Percentiles rank a stretch among this genome's conserved stretches.
phyloP scores from a whole-genome alignment of 2,888 invertebrate species.

The Pelosia muscerda region DNA sequence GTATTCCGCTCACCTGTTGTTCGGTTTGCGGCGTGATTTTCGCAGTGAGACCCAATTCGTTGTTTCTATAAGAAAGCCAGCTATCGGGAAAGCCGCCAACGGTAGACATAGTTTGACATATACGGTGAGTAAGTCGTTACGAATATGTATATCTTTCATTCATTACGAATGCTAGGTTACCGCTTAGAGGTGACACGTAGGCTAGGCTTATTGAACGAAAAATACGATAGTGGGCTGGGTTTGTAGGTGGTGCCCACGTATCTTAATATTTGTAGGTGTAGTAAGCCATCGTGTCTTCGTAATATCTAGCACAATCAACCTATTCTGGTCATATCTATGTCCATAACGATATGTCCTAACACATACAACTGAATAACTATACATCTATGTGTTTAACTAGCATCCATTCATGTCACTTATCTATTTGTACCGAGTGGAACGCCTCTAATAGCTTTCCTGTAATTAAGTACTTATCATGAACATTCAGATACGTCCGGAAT shows the following conservation, averaged over 20 bases:
- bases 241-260: conserved; percentile 84
- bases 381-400: conserved; percentile 22
- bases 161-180: conserved; percentile 63
- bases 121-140: conserved; percentile 78
- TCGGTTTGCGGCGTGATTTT: conserved; percentile 53
- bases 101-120: conserved; percentile 69
- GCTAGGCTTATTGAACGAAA: conserved; percentile 72
- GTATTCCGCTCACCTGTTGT: conserved; percentile 44
- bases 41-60: conserved; percentile 54
- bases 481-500: conserved; percentile 53
- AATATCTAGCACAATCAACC: conserved; percentile 61
- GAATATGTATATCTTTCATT: conserved; percentile 65
- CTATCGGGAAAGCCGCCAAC: conserved; percentile 71
- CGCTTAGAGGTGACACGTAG: conserved; percentile 77
- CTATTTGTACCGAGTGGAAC: conserved; percentile 46
- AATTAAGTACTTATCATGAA: conserved; percentile 55
- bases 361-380: neutral
- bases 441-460: conserved; percentile 54
- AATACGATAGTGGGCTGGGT: conserved; percentile 76
- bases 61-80: conserved; percentile 58
- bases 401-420: conserved; percentile 46
- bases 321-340: conserved; percentile 20
- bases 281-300: conserved; percentile 71
- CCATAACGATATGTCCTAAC: conserved; percentile 9
- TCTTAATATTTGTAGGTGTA: conserved; percentile 76